Evolutionary conservation across 92 coral and sea anemone genomes (phyloP), one percentile per base, ranked within the genome.

Genomic region (Chrysogorgia sp.): DNA sequence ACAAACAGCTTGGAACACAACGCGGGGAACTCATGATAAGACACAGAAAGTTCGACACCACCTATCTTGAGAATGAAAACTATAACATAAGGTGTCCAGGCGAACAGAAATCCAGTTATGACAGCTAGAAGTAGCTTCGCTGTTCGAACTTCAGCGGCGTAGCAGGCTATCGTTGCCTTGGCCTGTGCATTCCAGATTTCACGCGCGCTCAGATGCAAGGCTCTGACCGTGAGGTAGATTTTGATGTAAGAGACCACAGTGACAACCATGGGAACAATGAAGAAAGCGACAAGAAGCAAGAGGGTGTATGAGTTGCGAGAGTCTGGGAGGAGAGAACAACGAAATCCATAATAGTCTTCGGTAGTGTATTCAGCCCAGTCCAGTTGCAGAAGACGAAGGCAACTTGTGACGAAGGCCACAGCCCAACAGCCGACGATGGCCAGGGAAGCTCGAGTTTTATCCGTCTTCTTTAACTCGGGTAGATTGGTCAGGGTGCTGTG

Each of bases 31-130:
- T 71, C 77, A 33, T 71, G 62, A 26, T 71, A 71, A 33, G 33
- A 40, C 8, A 71, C n/a, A n/a, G 77, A 43, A 28, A 71, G 24
- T 5, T 78, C 68, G 34, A 50, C 59, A 50, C 83, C 82, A 12
- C 84, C 71, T 34, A 86, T 76, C 7, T 87, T 71, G 69, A 86
- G 57, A 32, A 76, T 63, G 69, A 96, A 90, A 23, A 92, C 92
- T 2, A 83, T 67, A 37, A 96, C 93, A 64, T 92, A 92, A 1
- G 97, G 97, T 17, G 93, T 84, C 97, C 97, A 92, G 64, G 96
- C 92, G 32, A 90, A 14, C 59, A 92, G 63, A 71, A 79, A 92
- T 30, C 87, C 97, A 10, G 80, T 45, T 40, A 77, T 82, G 89
- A 92, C 89, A 10, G 79, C 68, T 6, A 75, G 67, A 23, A 87